Evolutionary conservation across 1,140 invertebrate species (phyloP), one percentile per base, ranked within the genome.

Genomic region (Drosophila paulistorum): DNA sequence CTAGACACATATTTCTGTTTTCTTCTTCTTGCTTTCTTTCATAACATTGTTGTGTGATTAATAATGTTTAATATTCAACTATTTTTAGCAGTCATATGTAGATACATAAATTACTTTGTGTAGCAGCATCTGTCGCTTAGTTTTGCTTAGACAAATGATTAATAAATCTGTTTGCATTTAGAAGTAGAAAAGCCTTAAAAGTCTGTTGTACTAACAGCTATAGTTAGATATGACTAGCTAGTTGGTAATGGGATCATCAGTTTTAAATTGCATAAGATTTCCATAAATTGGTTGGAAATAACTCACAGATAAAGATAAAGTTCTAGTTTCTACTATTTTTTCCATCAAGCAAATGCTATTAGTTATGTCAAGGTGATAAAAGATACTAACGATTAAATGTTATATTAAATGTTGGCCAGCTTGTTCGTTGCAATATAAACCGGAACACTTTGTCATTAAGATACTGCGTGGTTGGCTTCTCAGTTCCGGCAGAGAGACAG

Each of bases 351-450:
- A 68, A 68, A 59, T 68, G 26, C 58, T 45, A 65, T 63, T 73
- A 75, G 84, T 77, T 83, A 87, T 87, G 84, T 83, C 84, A 87
- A 87, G 84, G 84, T 89, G 79, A 83, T 83, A 65, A 77, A 45
- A 68, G 81, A 81, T 76, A 73, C 72, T 85, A 45, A 45, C 71
- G 66, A 77, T 85, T 65, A 79, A 79, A 87, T 78, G 72, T 61
- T 66, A 70, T 77, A 20, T 65, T 13, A 42, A n/a, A 17, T 77
- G 63, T 70, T 33, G n/a, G 23, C 39, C 42, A 54, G 41, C 23
- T 20, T 48, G 20, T 41, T 61, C 6, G 33, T 0, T 61, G 48
- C 42, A 42, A 76, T 76, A 48, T 55, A 77, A 77, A 77, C 74
- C 74, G 74, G 74, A 77, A 77, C 74, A 77, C 74, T 77, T 63